Conservation (phyloP, 2,888 invertebrate species). For the Hypercompe scribonia region DNA sequence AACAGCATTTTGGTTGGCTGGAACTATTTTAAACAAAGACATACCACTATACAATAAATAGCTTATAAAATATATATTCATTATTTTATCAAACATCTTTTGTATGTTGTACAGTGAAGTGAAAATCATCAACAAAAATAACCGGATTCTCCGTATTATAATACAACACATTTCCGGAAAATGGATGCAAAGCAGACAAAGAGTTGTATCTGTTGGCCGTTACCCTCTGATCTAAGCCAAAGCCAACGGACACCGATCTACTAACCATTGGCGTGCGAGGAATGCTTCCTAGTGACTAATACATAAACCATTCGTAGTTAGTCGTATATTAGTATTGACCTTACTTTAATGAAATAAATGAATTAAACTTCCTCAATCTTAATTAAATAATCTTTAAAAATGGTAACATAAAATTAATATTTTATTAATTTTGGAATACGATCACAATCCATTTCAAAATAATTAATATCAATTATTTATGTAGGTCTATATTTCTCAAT, state of each 20-base stretch:
- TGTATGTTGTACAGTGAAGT: not conserved
- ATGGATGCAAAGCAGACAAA: constrained; percentile 38
- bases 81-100: not conserved
- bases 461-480: not conserved
- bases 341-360: constrained; percentile 34
- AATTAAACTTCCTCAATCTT: not conserved
- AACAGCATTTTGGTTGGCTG: not conserved
- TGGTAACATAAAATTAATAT: not conserved
- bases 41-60: not conserved
- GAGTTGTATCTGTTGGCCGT: constrained; percentile 41
- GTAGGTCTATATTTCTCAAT: not conserved
- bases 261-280: constrained; percentile 72
- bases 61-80: not conserved
- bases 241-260: constrained; percentile 34
- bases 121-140: not conserved
- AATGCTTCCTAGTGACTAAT: constrained; percentile 83
- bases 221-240: constrained; percentile 50
- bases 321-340: constrained; percentile 51
- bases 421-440: not conserved
- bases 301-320: constrained; percentile 67
- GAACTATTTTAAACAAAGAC: not conserved
- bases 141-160: not conserved
- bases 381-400: not conserved
- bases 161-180: constrained; percentile 30
- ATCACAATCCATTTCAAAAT: not conserved